Percentiles rank a stretch among this genome's conserved stretches.
Evolutionary conservation across 2,113 vertebrate genomes (phyloP).

Genomic region (Xerus inauris): DNA sequence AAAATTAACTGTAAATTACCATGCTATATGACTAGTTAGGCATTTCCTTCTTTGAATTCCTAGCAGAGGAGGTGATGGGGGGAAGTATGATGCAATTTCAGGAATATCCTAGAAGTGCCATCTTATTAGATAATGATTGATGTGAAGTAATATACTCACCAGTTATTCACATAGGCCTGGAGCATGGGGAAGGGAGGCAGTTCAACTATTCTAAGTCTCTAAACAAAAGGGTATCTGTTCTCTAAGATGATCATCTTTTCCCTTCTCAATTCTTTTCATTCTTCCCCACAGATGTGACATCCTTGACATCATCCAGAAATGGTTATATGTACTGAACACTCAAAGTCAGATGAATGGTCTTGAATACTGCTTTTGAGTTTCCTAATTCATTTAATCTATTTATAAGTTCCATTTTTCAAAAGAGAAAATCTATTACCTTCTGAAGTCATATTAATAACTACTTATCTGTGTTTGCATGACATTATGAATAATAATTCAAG

Average conservation of each 20-base stretch:
- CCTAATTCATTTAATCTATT: slow-evolving; percentile 70
- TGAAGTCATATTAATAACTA: slow-evolving; percentile 75
- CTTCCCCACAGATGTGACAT: slow-evolving; percentile 64
- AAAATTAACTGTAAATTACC: slow-evolving; percentile 32
- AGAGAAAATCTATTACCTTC: slow-evolving; percentile 59
- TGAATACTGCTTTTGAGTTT: slow-evolving; percentile 60
- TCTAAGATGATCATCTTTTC: slow-evolving; percentile 69
- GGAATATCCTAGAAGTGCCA: slow-evolving; percentile 38
- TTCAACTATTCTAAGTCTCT: slow-evolving; percentile 56
- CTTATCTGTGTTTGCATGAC: slow-evolving; percentile 46
- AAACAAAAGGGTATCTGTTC: slow-evolving; percentile 72
- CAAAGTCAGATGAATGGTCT: slow-evolving; percentile 56
- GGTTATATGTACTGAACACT: slow-evolving; percentile 51
- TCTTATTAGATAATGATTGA: slow-evolving; percentile 63
- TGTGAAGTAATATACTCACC: slow-evolving; percentile 44
- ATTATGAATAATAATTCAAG: slow-evolving; percentile 52
- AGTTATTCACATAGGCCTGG: slow-evolving; percentile 63
- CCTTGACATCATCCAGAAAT: slow-evolving; percentile 56
- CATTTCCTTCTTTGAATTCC: slow-evolving; percentile 44
- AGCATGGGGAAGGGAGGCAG: neutral
- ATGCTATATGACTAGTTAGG: slow-evolving; percentile 44
- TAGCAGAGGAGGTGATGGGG: neutral
- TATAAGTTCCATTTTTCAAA: slow-evolving; percentile 66
- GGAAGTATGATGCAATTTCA: slow-evolving; percentile 57
- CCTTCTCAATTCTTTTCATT: slow-evolving; percentile 67